Evolutionary conservation across 2,888 invertebrate species (phyloP).

Genomic region (Platycheirus rosarum): DNA sequence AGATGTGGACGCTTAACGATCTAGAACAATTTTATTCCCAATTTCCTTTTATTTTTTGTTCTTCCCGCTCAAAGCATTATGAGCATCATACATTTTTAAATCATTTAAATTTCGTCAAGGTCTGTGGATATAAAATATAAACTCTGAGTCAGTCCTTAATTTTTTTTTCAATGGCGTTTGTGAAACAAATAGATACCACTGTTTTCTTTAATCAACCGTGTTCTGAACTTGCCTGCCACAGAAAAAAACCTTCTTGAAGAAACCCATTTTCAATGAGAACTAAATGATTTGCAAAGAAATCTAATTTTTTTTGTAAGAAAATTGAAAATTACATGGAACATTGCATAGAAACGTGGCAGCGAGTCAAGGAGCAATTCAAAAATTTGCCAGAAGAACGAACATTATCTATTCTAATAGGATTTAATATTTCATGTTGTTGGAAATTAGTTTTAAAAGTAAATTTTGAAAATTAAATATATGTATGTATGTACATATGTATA

Average conservation of each 20-base stretch:
- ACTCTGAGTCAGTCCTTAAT: neutral
- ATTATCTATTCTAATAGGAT: neutral
- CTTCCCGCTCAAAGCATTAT: too few species aligned
- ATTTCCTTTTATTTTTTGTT: too few species aligned
- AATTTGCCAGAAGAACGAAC: neutral
- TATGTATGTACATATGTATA: too few species aligned
- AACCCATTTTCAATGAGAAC: constrained; percentile 3
- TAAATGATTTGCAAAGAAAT: constrained; percentile 46
- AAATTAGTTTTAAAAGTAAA: neutral
- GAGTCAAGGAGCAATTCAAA: constrained; percentile 7
- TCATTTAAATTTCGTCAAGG: constrained; percentile 22
- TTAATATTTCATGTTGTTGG: neutral
- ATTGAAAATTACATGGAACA: constrained; percentile 56
- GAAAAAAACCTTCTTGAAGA: neutral
- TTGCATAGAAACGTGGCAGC: constrained; percentile 40
- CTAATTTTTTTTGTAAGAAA: constrained; percentile 42
- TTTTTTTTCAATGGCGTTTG: neutral
- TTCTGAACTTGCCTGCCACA: constrained; percentile 29
- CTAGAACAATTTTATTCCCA: too few species aligned
- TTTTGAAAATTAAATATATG: too few species aligned
- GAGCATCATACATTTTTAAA: neutral
- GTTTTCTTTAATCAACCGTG: constrained; percentile 37
- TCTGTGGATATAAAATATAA: neutral
- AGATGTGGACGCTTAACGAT: too few species aligned
- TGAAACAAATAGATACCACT: neutral